phyloP scores from a whole-genome alignment of 2,113 vertebrate genomes.

The Anthoscopus minutus region DNA sequence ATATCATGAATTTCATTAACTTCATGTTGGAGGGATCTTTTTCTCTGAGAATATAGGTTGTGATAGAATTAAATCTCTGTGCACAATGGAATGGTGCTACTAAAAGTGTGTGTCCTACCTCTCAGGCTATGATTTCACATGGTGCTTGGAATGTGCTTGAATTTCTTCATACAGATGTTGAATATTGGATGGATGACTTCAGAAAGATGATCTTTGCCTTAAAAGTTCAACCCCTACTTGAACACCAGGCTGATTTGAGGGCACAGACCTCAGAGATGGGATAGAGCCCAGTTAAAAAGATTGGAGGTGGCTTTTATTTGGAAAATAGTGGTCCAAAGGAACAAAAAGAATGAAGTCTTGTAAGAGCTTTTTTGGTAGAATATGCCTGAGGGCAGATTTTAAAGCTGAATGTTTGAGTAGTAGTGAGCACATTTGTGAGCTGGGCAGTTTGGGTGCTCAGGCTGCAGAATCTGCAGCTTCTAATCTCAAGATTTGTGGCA shows the following conservation, averaged over 20 bases:
- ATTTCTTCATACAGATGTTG: neutral
- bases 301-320: neutral
- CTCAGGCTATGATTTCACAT: rapidly evolving
- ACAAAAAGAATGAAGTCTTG: neutral
- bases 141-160: neutral
- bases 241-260: neutral
- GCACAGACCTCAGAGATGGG: rapidly evolving
- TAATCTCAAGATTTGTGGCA: neutral
- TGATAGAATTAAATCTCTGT: neutral
- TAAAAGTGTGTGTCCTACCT: neutral
- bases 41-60: neutral
- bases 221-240: neutral
- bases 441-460: neutral
- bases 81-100: neutral
- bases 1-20: neutral
- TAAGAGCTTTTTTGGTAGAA: neutral
- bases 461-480: neutral
- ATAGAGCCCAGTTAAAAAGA: neutral
- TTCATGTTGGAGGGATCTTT: neutral
- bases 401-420: neutral
- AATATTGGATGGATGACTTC: neutral
- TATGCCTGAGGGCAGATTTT: neutral
- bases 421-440: neutral
- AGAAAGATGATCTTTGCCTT: neutral
- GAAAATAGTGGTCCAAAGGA: neutral